Evolutionary conservation across 1,140 invertebrate species (phyloP), one percentile per base, ranked within the genome.

Genomic region (Drosophila willistoni): DNA sequence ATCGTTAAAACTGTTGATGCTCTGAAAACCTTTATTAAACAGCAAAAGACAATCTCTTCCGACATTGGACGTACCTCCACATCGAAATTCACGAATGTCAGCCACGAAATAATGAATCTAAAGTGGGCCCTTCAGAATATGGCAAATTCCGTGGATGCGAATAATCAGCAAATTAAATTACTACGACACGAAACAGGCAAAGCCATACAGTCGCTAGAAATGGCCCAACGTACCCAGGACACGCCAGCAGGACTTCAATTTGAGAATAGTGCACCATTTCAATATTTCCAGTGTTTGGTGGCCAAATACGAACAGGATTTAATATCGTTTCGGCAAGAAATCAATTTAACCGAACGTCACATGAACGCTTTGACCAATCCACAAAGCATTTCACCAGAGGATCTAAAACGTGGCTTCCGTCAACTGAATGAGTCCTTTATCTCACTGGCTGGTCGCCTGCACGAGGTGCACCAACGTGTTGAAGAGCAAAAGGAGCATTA

Each of bases 381-480:
- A 1, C 93, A 94, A 79, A 93, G 93, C 47, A 91, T 96, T 65
- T 95, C 95, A 1, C 94, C 95, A 0, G 94, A 96, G 91, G 96
- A 96, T 94, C 89, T 91, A 9, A 82, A 85, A 47, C 84, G 80
- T 55, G 95, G 96, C 14, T 95, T 98, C 86, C 94, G 94, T 57
- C 95, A 96, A 80, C 94, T 98, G 57, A 96, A 98, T 82, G 96
- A 97, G 87, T 96, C 96, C 3, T 95, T 98, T 71, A 95, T 98
- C 17, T 96, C 96, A 3, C 93, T 98, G 66, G 97, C 97, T 56
- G 97, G 96, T 0, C 94, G 96, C 62, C 89, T 98, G 19, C 97
- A 98, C 80, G 94, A 95, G 1, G 94, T 97, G 1, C 97, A 98
- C 91, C 93, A 95, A 76, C 94, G 94, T 67, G 95, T 94, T 0